Conservation (phyloP, 2,113 vertebrate species). For the Mystacornis crossleyi region DNA sequence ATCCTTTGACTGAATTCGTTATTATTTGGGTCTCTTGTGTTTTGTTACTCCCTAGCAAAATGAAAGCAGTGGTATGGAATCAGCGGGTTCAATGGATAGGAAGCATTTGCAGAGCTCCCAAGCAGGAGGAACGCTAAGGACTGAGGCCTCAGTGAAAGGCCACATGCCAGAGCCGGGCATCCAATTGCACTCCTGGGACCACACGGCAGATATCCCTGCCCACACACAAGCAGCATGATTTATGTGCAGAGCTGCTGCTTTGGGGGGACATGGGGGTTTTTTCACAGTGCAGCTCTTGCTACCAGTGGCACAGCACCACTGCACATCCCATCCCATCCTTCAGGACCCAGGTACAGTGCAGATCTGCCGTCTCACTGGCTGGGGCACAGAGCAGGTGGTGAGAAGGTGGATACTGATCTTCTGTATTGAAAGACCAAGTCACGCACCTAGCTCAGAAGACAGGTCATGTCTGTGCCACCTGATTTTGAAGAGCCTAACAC, state of each 20-base stretch:
- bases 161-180: no score
- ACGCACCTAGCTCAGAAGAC: not conserved
- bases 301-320: not conserved
- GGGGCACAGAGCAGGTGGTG: not conserved
- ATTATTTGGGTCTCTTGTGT: not conserved
- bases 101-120: not conserved
- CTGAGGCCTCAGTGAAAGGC: not conserved
- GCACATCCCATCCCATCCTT: not conserved
- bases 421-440: not conserved
- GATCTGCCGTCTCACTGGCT: not conserved
- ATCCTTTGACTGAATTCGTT: not conserved
- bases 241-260: not conserved
- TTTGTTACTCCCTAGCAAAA: not conserved
- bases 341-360: not conserved
- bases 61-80: not conserved
- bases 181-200: not conserved
- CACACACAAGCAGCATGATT: not conserved
- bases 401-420: not conserved
- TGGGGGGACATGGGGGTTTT: fast-evolving
- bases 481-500: not conserved
- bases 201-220: not conserved
- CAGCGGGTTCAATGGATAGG: not conserved
- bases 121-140: not conserved
- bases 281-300: not conserved
- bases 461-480: not conserved